Evolutionary conservation across 2,113 vertebrate species (phyloP), one percentile per base, ranked within the genome.

Genomic region (Austrofundulus limnaeus): DNA sequence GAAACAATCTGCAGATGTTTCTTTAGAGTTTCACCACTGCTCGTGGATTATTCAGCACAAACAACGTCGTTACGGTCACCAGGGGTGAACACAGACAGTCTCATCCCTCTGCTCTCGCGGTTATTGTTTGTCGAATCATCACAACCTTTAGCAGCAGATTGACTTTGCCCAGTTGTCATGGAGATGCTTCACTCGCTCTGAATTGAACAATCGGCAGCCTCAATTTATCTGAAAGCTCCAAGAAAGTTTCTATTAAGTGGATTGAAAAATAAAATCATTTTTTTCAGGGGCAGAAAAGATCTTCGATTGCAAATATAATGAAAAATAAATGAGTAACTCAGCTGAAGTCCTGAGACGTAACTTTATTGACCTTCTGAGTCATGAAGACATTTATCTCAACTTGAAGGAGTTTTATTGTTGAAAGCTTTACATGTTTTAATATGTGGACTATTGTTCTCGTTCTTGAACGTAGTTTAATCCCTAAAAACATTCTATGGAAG

Each of bases 101-200:
- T 11, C 17, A 25, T 34, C 17, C 20, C 28, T 20, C 15, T 34
- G 23, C 19, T 17, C 9, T 39, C 25, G 42, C 21, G 17, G 15
- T 50, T 51, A 37, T 37, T 37, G 25, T 24, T 59, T 16, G 13
- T 51, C 47, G n/a, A 59, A 45, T 59, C 28, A 2, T 54, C 20
- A 53, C 31, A 0, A 54, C 58, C 58, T 34, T 61, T 1, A 2
- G n/a, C 0, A 1, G 21, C 21, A 55, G 34, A 70, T n/a, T 31
- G 58, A 31, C 21, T 55, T 61, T 49, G 31, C 67, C 41, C 43
- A 4, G 42, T 70, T 48, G 67, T 61, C 67, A 70, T 61, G 42
- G 58, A 54, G 58, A 70, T 61, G 23, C 12, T 15, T 24, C n/a
- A 20, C 24, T 34, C 24, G 31, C 9, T 1, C 56, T 49, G 31